phyloP scores from a whole-genome alignment of 2,888 invertebrate genomes.

The Acholoe squamosa region DNA sequence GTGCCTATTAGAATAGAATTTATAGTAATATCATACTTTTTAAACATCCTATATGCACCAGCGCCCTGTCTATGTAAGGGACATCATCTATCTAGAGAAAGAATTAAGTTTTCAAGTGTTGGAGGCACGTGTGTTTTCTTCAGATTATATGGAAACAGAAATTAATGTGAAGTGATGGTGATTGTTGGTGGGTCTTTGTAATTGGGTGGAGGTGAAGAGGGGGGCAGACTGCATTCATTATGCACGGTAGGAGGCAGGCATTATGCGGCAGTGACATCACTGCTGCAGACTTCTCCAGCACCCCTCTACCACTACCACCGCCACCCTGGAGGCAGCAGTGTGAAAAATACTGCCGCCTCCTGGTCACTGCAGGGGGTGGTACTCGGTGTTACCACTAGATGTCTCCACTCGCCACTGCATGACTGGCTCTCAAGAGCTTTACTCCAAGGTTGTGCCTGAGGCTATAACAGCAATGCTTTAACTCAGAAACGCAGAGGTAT shows the following conservation, averaged over 20 bases:
- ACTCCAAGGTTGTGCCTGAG: too few relatives aligned
- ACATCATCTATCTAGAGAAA: too few relatives aligned
- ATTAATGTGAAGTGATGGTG: background rate
- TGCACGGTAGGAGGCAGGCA: background rate
- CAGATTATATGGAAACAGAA: too few relatives aligned
- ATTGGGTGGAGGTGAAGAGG: background rate
- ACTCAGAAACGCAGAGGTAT: too few relatives aligned
- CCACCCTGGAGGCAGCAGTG: background rate
- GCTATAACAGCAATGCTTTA: too few relatives aligned
- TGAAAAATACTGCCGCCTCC: background rate
- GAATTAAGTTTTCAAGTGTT: too few relatives aligned
- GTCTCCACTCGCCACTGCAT: background rate
- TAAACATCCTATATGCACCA: too few relatives aligned
- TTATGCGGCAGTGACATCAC: slow-evolving; percentile 29
- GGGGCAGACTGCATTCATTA: slow-evolving; percentile 17
- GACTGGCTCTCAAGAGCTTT: too few relatives aligned
- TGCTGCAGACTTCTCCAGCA: background rate
- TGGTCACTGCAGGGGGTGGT: background rate
- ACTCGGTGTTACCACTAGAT: background rate
- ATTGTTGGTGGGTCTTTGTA: background rate
- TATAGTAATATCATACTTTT: too few relatives aligned
- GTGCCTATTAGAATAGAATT: too few relatives aligned
- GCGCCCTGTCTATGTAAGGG: too few relatives aligned
- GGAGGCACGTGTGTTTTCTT: too few relatives aligned
- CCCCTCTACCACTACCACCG: background rate